Evolutionary conservation across 2,888 invertebrate genomes (phyloP), one percentile per base, ranked within the genome.

Genomic region (Neoascia interrupta): DNA sequence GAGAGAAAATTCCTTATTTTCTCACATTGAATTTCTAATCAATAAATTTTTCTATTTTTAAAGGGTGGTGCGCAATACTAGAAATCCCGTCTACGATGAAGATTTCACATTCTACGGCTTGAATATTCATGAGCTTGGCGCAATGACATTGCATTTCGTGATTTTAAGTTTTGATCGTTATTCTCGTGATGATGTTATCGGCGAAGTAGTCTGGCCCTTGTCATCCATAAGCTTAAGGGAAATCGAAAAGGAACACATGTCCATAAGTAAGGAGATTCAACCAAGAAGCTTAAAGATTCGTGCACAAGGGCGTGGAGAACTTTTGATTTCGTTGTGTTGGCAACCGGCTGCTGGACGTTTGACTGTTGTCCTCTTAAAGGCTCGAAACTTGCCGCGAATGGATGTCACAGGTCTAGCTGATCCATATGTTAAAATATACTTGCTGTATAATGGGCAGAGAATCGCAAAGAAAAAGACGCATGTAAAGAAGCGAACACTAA

Each of bases 391-490:
- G 83, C 98, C 99, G 73, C 97, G 97, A 90, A 98, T 98, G 97
- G 98, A 98, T 90, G 96, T 98, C 82, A 97, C 97, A 54, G 98
- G 98, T 64, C 91, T 98, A 47, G 97, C 97, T 89, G 99, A 99
- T 91, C 99, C 99, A 4, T 92, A 92, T 87, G 98, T 99, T 49
- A 99, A 99, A 90, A 96, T 99, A 89, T 99, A 99, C 89, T 91
- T 99, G 84, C 91, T 98, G 60, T 97, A 96, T 90, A 97, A 99
- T 90, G 96, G 97, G n/a, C 98, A 98, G 87, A 94, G 98, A 81
- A 96, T 99, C 84, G 97, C 97, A 49, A 99, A 99, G 91, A 98
- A 98, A 92, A 98, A 99, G 91, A 99, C 99, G 0, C 98, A 98
- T 88, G 98, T 99, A 49, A 98, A 98, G 92, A 99, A 98, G 89